Percentiles rank a stretch among this genome's conserved stretches.
These are phyloP conservation scores for Ondatra zibethicus DNA, from an alignment of 2,113 vertebrate genomes.

Conservation along the genomic window DNA sequence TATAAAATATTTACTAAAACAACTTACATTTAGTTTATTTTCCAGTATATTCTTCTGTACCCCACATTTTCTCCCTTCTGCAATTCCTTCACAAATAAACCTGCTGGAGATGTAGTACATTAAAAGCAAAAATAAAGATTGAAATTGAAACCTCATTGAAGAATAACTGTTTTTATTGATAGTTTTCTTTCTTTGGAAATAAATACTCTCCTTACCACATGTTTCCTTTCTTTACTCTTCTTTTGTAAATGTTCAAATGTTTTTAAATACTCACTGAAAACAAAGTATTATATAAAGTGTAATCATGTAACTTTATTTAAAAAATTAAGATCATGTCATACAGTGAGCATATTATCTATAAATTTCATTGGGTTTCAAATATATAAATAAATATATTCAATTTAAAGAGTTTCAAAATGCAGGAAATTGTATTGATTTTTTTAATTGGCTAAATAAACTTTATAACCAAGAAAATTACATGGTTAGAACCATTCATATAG, in stretches of 20 bases:
- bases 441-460: constrained; percentile 50
- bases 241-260: neutral
- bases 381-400: constrained; percentile 24
- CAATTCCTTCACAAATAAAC: neutral
- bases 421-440: constrained; percentile 19
- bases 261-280: constrained; percentile 41
- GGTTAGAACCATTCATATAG: constrained; percentile 45
- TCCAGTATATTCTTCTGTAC: neutral
- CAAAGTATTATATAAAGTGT: neutral
- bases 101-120: neutral
- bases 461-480: constrained; percentile 50
- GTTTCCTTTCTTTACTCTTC: neutral
- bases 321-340: neutral
- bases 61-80: neutral
- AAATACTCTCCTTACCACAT: neutral
- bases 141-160: constrained; percentile 21
- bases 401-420: neutral
- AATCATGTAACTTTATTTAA: neutral
- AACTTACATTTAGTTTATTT: neutral
- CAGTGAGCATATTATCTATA: constrained; percentile 18
- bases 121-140: neutral
- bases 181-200: constrained; percentile 14
- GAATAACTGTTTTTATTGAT: neutral
- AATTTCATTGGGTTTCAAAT: neutral
- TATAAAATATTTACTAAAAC: neutral